Evolutionary conservation across 2,797 vertebrate species (phyloP).

Genomic region (Myiotriccus ornatus): DNA sequence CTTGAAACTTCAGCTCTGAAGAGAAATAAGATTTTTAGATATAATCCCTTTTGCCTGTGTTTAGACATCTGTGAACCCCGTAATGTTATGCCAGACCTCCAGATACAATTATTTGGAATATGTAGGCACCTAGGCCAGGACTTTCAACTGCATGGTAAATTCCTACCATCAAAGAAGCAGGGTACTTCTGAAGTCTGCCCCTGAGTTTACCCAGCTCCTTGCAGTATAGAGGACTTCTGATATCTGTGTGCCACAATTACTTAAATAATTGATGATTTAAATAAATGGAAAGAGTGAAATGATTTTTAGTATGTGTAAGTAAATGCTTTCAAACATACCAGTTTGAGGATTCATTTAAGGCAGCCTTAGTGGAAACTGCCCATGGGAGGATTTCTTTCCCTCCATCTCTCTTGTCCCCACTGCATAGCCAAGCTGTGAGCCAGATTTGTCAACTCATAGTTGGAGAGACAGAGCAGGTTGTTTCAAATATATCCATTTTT

Average conservation of each 20-base stretch:
- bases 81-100: background rate
- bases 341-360: background rate
- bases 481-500: background rate
- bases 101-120: background rate
- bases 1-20: background rate
- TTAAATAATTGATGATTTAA: background rate
- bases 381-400: background rate
- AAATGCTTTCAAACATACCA: background rate
- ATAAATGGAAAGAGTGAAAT: background rate
- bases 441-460: background rate
- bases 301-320: background rate
- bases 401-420: rapidly evolving
- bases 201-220: background rate
- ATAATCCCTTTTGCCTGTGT: background rate
- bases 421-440: background rate
- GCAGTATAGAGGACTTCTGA: background rate
- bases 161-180: background rate
- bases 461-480: background rate
- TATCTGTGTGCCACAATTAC: background rate
- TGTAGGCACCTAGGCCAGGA: too few species aligned
- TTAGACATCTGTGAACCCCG: background rate
- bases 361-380: background rate
- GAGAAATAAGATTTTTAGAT: background rate
- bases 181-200: background rate
- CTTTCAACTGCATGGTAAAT: background rate